Evolutionary conservation across 2,888 invertebrate species (phyloP).

Genomic region (Netelia fuscicornis): DNA sequence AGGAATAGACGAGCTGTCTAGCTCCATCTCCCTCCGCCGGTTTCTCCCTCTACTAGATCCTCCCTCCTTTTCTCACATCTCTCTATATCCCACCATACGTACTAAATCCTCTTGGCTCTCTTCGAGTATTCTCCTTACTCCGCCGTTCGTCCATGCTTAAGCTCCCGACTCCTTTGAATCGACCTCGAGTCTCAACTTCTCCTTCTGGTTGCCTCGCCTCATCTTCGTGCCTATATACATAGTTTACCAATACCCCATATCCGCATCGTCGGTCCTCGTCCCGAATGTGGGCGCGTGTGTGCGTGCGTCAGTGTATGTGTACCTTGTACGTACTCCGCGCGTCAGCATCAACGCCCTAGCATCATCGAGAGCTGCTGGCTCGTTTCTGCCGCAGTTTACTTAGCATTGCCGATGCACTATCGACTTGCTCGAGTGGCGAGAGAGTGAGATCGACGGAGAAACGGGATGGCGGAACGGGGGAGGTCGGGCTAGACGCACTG

Average conservation of each 20-base stretch:
- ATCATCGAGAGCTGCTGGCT: constrained; percentile 57
- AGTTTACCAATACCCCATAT: constrained; percentile 48
- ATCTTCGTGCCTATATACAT: constrained; percentile 11
- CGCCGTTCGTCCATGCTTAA: constrained; percentile 13
- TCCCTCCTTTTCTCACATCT: neutral
- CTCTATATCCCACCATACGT: constrained; percentile 31
- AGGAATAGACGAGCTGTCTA: constrained; percentile 40
- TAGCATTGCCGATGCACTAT: constrained; percentile 83
- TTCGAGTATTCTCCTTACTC: constrained; percentile 44
- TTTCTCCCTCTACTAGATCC: neutral
- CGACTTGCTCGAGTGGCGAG: constrained; percentile 68
- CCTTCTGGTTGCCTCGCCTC: constrained; percentile 28
- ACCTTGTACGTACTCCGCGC: neutral
- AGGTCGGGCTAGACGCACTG: neutral
- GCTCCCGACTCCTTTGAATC: constrained; percentile 58
- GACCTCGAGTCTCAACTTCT: constrained; percentile 40
- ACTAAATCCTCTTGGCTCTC: constrained; percentile 29
- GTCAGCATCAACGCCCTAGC: constrained; percentile 34
- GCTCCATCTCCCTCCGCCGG: neutral
- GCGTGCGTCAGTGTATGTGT: neutral
- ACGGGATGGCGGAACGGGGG: neutral
- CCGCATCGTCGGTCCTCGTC: constrained; percentile 37
- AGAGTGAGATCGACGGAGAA: constrained; percentile 26
- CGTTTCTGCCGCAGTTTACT: constrained; percentile 80
- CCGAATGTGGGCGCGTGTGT: neutral